phyloP scores from a whole-genome alignment of 2,113 vertebrate species.

The Pollachius pollachius region DNA sequence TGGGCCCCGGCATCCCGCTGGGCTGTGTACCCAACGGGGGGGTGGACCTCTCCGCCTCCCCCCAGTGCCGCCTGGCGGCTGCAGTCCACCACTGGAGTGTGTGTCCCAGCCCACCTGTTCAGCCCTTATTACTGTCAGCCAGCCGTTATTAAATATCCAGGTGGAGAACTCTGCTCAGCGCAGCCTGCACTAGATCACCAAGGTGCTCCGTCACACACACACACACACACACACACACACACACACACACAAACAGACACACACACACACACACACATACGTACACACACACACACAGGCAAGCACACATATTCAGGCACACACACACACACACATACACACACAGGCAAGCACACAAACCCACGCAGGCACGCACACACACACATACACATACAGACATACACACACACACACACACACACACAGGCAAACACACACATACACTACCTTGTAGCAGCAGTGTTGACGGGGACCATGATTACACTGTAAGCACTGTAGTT shows the following conservation, averaged over 20 bases:
- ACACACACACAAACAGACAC: not conserved
- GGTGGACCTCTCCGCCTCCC: conserved; percentile 11
- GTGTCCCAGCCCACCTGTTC: conserved; percentile 79
- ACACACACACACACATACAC: not conserved
- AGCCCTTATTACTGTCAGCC: conserved; percentile 79
- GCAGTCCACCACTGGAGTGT: conserved; percentile 74
- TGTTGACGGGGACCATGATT: conserved; percentile 79
- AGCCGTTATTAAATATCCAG: conserved; percentile 81
- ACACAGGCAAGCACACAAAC: not conserved
- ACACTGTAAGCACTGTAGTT: conserved; percentile 79
- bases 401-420: conserved; percentile 23
- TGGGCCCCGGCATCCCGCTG: not conserved
- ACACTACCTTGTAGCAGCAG: conserved; percentile 40
- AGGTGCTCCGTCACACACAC: conserved; percentile 64
- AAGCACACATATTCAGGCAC: conserved; percentile 2
- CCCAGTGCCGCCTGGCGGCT: conserved; percentile 63
- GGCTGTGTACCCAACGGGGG: too few species aligned
- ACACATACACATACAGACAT: conserved; percentile 51
- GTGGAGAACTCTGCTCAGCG: conserved; percentile 71
- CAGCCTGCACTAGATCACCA: conserved; percentile 71
- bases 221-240: conserved; percentile 43
- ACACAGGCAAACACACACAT: conserved; percentile 36
- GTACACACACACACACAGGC: conserved; percentile 34
- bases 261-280: not conserved
- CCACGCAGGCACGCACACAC: conserved; percentile 52